Evolutionary conservation across 2,888 invertebrate genomes (phyloP).

Genomic region (Brachyopa scutellaris): DNA sequence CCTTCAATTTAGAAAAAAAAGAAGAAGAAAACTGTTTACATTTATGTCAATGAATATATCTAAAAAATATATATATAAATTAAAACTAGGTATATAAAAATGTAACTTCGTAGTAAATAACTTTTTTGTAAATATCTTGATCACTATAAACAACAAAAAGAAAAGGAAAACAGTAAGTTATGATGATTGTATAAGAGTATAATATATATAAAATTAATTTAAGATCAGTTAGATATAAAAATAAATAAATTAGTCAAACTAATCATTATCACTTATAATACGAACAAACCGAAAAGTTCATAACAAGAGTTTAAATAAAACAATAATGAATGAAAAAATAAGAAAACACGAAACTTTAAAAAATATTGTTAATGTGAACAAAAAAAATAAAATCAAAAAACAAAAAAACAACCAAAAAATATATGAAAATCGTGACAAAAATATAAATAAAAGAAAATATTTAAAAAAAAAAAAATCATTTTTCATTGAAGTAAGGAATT

Average conservation of each 20-base stretch:
- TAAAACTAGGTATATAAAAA: slow-evolving; percentile 12
- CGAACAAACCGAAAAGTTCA: slow-evolving; percentile 49
- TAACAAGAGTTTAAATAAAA: slow-evolving; percentile 30
- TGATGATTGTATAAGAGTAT: slow-evolving; percentile 55
- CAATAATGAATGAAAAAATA: slow-evolving; percentile 21
- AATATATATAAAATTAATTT: slow-evolving; percentile 27
- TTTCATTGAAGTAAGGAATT: too few species aligned
- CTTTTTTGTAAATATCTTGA: slow-evolving; percentile 59
- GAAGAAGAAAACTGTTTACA: neutral
- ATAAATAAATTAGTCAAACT: slow-evolving; percentile 64
- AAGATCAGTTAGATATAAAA: slow-evolving; percentile 64
- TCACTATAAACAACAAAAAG: slow-evolving; percentile 40
- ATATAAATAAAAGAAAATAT: slow-evolving; percentile 52
- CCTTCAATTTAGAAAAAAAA: slow-evolving; percentile 32
- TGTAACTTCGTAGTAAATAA: slow-evolving; percentile 34
- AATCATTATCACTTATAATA: slow-evolving; percentile 62
- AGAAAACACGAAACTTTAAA: slow-evolving; percentile 34
- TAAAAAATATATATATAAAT: slow-evolving; percentile 2
- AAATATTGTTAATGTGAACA: slow-evolving; percentile 57
- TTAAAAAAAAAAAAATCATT: slow-evolving; percentile 27
- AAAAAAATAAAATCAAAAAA: slow-evolving; percentile 11
- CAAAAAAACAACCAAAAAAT: slow-evolving; percentile 16
- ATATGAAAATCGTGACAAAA: slow-evolving; percentile 38
- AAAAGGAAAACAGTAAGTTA: slow-evolving; percentile 38
- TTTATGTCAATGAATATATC: slow-evolving; percentile 50